Evolutionary conservation across 2,888 invertebrate genomes (phyloP).

Genomic region (Lasioglossum oenotherae): DNA sequence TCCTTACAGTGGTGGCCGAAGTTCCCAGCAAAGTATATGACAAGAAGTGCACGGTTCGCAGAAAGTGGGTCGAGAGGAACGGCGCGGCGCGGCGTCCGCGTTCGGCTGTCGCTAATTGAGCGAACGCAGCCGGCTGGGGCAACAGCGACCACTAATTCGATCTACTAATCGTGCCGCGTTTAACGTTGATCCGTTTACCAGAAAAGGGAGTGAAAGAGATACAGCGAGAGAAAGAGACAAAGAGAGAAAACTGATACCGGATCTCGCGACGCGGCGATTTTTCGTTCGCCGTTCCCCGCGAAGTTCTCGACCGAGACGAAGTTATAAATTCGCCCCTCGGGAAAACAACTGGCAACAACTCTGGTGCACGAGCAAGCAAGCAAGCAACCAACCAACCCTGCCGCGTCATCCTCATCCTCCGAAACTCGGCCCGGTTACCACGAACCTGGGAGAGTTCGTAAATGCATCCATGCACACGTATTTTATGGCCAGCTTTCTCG

Average conservation of each 20-base stretch:
- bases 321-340: slow-evolving; percentile 75
- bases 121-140: slow-evolving; percentile 23
- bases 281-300: slow-evolving; percentile 44
- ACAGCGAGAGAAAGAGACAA: neutral
- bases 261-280: slow-evolving; percentile 48
- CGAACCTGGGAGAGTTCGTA: slow-evolving; percentile 68
- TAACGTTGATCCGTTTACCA: slow-evolving; percentile 26
- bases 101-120: slow-evolving; percentile 69
- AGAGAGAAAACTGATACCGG: neutral
- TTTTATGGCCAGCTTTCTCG: slow-evolving; percentile 75
- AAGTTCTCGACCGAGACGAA: slow-evolving; percentile 65
- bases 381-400: slow-evolving; percentile 32
- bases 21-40: slow-evolving; percentile 16
- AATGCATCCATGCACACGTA: slow-evolving; percentile 80
- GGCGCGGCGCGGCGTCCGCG: slow-evolving; percentile 8
- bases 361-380: slow-evolving; percentile 32
- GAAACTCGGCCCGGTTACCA: slow-evolving; percentile 49
- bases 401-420: slow-evolving; percentile 41
- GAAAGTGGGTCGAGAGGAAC: slow-evolving; percentile 60
- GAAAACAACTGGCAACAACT: slow-evolving; percentile 74
- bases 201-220: neutral
- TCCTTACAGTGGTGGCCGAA: slow-evolving; percentile 22
- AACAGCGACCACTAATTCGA: slow-evolving; percentile 12
- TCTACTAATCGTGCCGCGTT: slow-evolving; percentile 18
- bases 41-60: slow-evolving; percentile 51